Evolutionary conservation across 2,888 invertebrate species (phyloP), one percentile per base, ranked within the genome.

Genomic region (Marronus borbonicus): DNA sequence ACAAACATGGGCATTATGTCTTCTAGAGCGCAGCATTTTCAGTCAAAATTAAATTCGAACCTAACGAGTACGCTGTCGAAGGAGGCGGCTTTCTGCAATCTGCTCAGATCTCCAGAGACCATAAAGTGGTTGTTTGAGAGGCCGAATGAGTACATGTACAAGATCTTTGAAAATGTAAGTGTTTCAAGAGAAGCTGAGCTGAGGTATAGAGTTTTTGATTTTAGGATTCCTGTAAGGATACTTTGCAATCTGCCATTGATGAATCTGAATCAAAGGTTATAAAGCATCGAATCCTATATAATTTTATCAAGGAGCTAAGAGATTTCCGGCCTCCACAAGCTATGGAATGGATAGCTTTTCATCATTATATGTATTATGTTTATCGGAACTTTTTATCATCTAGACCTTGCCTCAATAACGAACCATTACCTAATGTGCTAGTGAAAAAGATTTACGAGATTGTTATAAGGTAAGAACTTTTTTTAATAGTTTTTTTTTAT

Each of bases 361-460:
- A 86, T 65, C 88, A 88, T 84, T 87, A 85, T 80, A 82, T 87
- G 82, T 85, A 86, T 81, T 87, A 85, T 80, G 84, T 86, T 58
- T 88, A 87, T 81, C 84, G 88, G 78, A 85, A 86, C 78, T 87
- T 86, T 81, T 84, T 85, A 64, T 85, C 85, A 58, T 80, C 82
- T 60, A 84, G 83, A 79, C 88, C 87, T 24, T 83, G 84, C 75
- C 82, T 83, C 68, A 83, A 82, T 50, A 83, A 83, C 69, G 86
- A 87, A 77, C 81, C 83, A 60, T 80, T 86, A 36, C 84, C 86
- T n/a, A 83, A 84, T 17, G 81, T 83, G 81, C 85, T 86, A 81
- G 81, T 86, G 76, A 82, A 81, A 62, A 86, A 86, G 79, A 86
- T 87, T 83, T 84, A 85, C 55, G 84, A 84, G 78, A 82, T 87